Base-by-base conservation (phyloP, 2,797 vertebrate genomes). In the Basileuterus tristriatus region DNA sequence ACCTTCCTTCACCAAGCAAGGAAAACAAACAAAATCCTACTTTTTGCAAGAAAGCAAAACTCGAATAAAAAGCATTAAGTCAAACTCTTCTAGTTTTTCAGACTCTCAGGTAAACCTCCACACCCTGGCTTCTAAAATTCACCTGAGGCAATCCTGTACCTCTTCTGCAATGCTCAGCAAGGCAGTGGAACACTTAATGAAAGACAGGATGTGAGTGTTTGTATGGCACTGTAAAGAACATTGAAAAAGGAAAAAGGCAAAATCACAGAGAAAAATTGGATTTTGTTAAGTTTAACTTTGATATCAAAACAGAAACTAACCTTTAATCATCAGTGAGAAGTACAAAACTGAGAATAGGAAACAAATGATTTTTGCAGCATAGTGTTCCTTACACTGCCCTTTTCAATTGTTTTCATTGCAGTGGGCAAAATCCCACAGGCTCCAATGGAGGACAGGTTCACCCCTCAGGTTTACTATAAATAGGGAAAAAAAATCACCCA, bases 401-500 rank as follows among this genome's bases (percentile, higher is more conserved):
- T 74, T 85, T 44, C 34, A 34, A 27, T 16, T 59, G 22, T 59
- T 94, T 83, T 64, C 17, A 14, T 8, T 75, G 44, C 39, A 26
- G 46, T 24, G 50, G 26, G 71, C 16, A 76, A 85, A 68, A 53
- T 37, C 63, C 53, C 53, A 50, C 22, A 44, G 32, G 34, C 22
- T 52, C 49, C 29, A 27, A 0, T 16, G 29, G 49, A 78, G 11
- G 26, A 71, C 11, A 71, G 26, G 32, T 52, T 89, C 46, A 79
- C 43, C 59, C 62, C 46, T 79, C 41, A 68, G 37, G 16, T 68
- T 44, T 60, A 76, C 41, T 68, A 21, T 26, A 60, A 82, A 84
- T 1, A 23, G 34, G 3, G 6, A 34, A 13, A 11, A 58, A 37
- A 76, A n/a, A 21, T 4, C 41, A 65, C 13, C 5, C 2, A 0